phyloP scores from a whole-genome alignment of 2,888 invertebrate species.

The Petrophora chlorosata region DNA sequence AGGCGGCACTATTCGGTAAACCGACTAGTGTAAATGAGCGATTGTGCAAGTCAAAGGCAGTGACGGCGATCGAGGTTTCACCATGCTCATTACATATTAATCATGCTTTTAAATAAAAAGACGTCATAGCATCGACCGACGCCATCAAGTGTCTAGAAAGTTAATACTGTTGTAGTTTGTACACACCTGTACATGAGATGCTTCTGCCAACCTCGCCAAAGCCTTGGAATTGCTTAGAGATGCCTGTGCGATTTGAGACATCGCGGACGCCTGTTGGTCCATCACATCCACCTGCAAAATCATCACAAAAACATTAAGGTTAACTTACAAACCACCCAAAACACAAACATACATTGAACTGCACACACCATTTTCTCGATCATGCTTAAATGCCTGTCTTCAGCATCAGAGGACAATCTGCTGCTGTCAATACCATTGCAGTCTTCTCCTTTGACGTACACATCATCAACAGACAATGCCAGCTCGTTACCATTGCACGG shows the following conservation, averaged over 20 bases:
- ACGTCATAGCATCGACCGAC: no score
- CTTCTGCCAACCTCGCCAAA: constrained; percentile 67
- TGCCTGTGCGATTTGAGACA: constrained; percentile 67
- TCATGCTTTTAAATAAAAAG: no score
- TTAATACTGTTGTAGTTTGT: no score
- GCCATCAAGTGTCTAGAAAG: no score
- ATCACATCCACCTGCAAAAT: constrained; percentile 61
- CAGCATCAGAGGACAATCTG: constrained; percentile 48
- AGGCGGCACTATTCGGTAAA: no score
- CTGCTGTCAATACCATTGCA: constrained; percentile 41
- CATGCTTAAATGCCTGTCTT: constrained; percentile 59
- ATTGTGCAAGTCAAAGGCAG: no score
- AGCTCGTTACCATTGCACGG: constrained; percentile 56
- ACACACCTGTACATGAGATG: constrained; percentile 67
- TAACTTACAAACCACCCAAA: no score
- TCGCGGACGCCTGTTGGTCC: constrained; percentile 67
- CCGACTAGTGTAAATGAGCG: no score
- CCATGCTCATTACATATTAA: no score
- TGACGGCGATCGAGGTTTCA: no score
- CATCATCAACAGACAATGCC: constrained; percentile 47
- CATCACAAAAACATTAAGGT: not conserved
- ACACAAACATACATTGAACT: no score
- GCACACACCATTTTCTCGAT: constrained; percentile 72
- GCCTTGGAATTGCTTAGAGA: constrained; percentile 63
- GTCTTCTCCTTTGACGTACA: constrained; percentile 49